These are phyloP conservation scores for Neogobius melanostomus DNA, from an alignment of 2,113 vertebrate genomes.

Conservation along the genomic window DNA sequence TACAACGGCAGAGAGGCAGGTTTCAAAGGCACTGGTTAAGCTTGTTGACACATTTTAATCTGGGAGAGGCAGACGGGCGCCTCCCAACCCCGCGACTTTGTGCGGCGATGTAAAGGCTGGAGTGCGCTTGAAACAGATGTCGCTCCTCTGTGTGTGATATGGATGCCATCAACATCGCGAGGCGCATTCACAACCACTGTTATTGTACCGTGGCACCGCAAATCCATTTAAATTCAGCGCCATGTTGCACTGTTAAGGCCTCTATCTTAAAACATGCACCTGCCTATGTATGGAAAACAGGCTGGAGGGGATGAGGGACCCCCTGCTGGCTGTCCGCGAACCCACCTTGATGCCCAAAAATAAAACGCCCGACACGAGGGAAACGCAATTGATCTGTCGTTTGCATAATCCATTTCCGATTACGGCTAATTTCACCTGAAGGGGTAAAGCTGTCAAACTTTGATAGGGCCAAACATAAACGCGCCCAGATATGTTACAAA, in stretches of 20 bases:
- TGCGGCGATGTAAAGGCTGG: conserved; percentile 68
- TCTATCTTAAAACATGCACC: conserved; percentile 81
- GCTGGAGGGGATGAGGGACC: conserved; percentile 66
- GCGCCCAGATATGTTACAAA: conserved; percentile 40
- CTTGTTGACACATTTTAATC: conserved; percentile 75
- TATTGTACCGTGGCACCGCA: conserved; percentile 58
- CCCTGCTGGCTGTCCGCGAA: conserved; percentile 60
- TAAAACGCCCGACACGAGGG: conserved; percentile 45
- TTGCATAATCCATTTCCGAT: conserved; percentile 74
- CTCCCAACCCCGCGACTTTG: conserved; percentile 67
- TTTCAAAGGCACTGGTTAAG: conserved; percentile 73
- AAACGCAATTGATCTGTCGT: conserved; percentile 70
- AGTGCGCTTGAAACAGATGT: conserved; percentile 74
- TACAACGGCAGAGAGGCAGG: conserved; percentile 55
- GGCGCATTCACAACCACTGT: conserved; percentile 62
- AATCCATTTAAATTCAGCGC: conserved; percentile 65
- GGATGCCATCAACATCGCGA: conserved; percentile 66
- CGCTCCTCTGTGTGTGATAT: conserved; percentile 65
- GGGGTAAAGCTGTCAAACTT: conserved; percentile 58
- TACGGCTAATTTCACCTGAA: conserved; percentile 58
- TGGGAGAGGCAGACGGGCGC: conserved; percentile 65
- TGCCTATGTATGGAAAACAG: conserved; percentile 70
- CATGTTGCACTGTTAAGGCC: conserved; percentile 56
- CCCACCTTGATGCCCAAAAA: conserved; percentile 67
- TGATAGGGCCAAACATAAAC: conserved; percentile 58